Evolutionary conservation across 2,888 invertebrate genomes (phyloP).

Genomic region (Criorhina ranunculi): DNA sequence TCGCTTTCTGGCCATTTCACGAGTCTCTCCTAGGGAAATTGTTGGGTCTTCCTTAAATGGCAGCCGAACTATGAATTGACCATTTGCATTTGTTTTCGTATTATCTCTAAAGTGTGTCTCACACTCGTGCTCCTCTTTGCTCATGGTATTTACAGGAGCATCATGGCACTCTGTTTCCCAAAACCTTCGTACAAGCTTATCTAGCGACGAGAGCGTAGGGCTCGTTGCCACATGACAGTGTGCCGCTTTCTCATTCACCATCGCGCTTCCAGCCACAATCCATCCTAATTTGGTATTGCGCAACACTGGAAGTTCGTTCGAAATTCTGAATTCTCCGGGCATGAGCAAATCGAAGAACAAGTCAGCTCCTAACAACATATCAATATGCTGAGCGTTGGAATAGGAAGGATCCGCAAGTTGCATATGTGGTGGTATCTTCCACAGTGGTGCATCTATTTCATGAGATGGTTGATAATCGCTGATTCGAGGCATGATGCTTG

Average conservation of each 20-base stretch:
- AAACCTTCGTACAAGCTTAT: conserved; percentile 12
- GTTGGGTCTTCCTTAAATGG: neutral
- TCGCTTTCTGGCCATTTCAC: neutral
- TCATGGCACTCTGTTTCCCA: neutral
- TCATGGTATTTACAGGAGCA: no score
- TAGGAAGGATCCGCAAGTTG: conserved; percentile 55
- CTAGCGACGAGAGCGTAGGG: neutral
- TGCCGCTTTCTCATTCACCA: no score
- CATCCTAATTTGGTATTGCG: conserved; percentile 70
- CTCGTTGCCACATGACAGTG: conserved; percentile 2
- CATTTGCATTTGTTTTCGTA: no score
- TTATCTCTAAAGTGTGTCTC: no score
- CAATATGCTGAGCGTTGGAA: conserved; percentile 45
- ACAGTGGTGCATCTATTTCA: conserved; percentile 33
- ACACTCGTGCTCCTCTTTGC: no score
- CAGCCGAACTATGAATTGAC: neutral
- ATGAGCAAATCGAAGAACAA: conserved; percentile 68
- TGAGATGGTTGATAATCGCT: conserved; percentile 50
- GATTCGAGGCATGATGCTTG: conserved; percentile 29
- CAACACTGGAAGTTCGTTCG: no score
- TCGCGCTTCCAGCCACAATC: conserved; percentile 53
- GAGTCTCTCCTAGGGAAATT: neutral
- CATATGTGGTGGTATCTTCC: conserved; percentile 54
- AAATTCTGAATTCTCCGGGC: no score
- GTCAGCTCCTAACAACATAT: conserved; percentile 60